A percentile compares a stretch with the other conserved stretches of the same genome.
phyloP scores from a whole-genome alignment of 2,888 invertebrate genomes.

The Watsonalla binaria region DNA sequence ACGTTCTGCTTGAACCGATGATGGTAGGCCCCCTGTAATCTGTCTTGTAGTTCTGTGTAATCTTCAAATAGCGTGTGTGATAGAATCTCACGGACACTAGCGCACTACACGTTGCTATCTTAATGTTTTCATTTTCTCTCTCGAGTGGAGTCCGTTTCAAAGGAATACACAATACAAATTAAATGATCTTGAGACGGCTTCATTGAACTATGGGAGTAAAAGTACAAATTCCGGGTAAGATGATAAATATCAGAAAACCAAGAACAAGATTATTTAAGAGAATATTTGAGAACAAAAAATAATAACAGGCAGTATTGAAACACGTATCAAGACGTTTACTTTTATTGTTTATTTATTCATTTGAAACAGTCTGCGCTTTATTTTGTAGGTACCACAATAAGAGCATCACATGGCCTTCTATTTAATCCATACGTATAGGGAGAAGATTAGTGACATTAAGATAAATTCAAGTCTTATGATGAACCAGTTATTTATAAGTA shows the following conservation, averaged over 20 bases:
- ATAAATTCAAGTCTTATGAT: slow-evolving; percentile 62
- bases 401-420: slow-evolving; percentile 53
- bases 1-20: too few relatives aligned
- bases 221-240: too few relatives aligned
- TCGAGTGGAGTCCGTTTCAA: neutral
- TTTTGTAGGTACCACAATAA: slow-evolving; percentile 20
- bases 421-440: slow-evolving; percentile 38
- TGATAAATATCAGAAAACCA: too few relatives aligned
- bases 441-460: slow-evolving; percentile 54
- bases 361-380: neutral
- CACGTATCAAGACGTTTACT: too few relatives aligned
- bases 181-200: too few relatives aligned
- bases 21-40: too few relatives aligned
- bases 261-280: too few relatives aligned
- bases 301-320: too few relatives aligned
- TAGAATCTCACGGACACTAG: neutral
- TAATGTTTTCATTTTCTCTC: neutral
- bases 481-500: slow-evolving; percentile 44
- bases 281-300: too few relatives aligned
- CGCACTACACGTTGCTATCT: neutral
- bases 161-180: too few relatives aligned
- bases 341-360: neutral
- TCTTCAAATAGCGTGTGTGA: neutral
- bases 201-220: too few relatives aligned
- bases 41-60: slow-evolving; percentile 12